Evolutionary conservation across 2,113 vertebrate species (phyloP).

Genomic region (Macrotus californicus): DNA sequence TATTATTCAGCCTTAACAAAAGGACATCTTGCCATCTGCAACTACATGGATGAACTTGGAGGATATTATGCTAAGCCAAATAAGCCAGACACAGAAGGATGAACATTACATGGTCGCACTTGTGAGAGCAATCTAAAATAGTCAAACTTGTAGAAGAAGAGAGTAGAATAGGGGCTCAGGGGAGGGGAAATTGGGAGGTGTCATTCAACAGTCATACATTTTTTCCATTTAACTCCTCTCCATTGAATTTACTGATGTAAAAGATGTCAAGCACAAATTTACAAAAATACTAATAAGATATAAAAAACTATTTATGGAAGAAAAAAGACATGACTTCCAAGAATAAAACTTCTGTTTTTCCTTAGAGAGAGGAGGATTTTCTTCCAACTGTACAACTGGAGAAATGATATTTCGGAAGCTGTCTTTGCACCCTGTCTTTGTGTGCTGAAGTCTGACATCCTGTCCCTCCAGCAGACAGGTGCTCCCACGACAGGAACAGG

Average conservation of each 20-base stretch:
- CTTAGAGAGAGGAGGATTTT: neutral
- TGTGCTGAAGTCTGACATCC: neutral
- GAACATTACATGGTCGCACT: neutral
- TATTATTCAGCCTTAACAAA: neutral
- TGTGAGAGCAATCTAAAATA: neutral
- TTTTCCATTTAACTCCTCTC: neutral
- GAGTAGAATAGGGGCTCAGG: neutral
- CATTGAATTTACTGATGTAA: neutral
- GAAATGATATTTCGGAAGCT: neutral
- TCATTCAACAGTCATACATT: neutral
- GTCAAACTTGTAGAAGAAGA: neutral
- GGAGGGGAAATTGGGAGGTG: neutral
- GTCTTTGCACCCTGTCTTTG: neutral
- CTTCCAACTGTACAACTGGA: neutral
- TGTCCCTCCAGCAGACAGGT: neutral
- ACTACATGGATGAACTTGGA: neutral
- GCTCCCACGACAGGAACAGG: no score
- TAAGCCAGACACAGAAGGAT: neutral
- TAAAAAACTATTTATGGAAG: neutral
- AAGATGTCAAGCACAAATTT: neutral
- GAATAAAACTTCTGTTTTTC: neutral
- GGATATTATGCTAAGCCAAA: neutral
- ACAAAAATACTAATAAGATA: conserved; percentile 16
- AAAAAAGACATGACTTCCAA: neutral
- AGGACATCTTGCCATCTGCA: neutral